Evolutionary conservation across 2,888 invertebrate species (phyloP).

Genomic region (Amphipoea lucens): DNA sequence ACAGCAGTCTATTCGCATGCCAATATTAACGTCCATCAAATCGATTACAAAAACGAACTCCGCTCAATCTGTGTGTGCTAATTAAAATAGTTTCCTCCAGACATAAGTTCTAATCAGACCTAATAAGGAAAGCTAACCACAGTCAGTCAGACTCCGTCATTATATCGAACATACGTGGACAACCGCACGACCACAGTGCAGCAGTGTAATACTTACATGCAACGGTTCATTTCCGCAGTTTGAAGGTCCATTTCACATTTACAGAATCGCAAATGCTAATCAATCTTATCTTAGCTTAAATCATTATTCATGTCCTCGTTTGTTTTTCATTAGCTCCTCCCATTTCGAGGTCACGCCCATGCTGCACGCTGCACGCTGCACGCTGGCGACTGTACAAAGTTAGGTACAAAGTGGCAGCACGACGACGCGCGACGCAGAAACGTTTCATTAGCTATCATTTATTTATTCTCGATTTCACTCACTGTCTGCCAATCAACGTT

Average conservation of each 20-base stretch:
- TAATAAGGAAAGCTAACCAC: conserved; percentile 47
- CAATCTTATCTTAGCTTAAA: neutral
- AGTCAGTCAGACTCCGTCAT: conserved; percentile 23
- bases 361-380: too few relatives aligned
- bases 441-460: conserved; percentile 61
- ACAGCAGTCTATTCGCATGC: neutral
- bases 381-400: conserved; percentile 6
- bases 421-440: neutral
- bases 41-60: neutral
- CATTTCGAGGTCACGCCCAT: conserved; percentile 14
- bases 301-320: conserved; percentile 1
- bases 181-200: conserved; percentile 13
- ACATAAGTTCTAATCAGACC: conserved; percentile 47
- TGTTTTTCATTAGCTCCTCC: conserved; percentile 19
- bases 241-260: neutral
- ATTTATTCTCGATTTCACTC: conserved; percentile 66
- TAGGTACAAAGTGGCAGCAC: conserved; percentile 31
- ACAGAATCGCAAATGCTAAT: neutral
- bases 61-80: conserved; percentile 28
- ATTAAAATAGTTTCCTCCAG: conserved; percentile 37
- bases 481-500: conserved; percentile 63
- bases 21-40: conserved; percentile 1
- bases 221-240: neutral
- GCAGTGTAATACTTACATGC: neutral
- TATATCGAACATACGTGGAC: conserved; percentile 12